phyloP scores from a whole-genome alignment of 1,140 invertebrate genomes.

The Sitobion miscanthi region DNA sequence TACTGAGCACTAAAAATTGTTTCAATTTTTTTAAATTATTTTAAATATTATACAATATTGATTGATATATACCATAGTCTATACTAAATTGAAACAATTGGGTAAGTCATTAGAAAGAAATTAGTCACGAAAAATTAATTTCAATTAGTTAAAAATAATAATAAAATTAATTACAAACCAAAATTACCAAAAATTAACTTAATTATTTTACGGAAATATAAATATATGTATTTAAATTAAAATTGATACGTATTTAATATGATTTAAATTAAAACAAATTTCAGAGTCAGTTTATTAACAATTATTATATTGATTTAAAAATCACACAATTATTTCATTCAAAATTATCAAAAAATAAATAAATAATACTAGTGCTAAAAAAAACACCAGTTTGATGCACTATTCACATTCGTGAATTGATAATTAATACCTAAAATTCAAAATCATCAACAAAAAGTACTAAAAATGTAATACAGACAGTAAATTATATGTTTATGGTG shows the following conservation, averaged over 20 bases:
- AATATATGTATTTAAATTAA: background rate
- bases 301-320: no score
- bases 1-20: no score
- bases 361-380: background rate
- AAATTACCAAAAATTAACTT: background rate
- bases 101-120: no score
- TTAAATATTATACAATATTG: no score
- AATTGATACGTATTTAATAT: background rate
- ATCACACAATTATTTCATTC: no score
- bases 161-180: background rate
- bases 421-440: background rate
- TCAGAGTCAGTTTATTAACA: no score
- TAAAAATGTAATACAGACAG: background rate
- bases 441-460: no score
- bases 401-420: background rate
- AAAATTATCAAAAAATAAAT: background rate
- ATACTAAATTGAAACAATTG: no score
- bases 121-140: no score
- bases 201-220: background rate
- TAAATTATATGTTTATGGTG: background rate
- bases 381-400: background rate
- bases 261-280: background rate
- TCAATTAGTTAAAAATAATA: no score
- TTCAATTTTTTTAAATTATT: no score
- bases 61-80: no score